phyloP scores from a whole-genome alignment of 2,888 invertebrate species.

The Aphidius colemani region DNA sequence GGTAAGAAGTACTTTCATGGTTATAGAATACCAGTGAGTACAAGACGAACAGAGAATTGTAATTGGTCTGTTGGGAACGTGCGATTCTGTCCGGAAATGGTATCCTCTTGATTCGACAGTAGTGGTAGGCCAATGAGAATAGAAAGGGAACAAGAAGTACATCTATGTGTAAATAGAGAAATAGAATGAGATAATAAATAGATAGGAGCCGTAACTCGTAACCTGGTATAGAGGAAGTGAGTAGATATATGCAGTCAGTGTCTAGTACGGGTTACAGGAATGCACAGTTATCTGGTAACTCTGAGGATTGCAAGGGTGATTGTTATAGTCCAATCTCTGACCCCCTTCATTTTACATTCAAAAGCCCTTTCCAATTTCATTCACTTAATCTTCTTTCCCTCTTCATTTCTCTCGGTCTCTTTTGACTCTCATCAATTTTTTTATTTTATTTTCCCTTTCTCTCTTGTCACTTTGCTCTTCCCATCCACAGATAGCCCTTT shows the following conservation, averaged over 20 bases:
- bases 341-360: constrained; percentile 20
- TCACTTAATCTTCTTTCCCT: not conserved
- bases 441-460: not conserved
- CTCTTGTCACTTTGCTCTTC: too few species aligned
- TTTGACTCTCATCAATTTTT: not conserved
- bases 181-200: too few species aligned
- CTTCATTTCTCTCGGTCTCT: constrained; percentile 8
- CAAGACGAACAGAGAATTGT: constrained; percentile 27
- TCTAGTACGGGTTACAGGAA: not conserved
- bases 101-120: constrained; percentile 9
- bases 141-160: constrained; percentile 6
- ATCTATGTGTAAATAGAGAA: not conserved
- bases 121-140: not conserved
- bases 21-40: constrained; percentile 15
- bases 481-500: not conserved
- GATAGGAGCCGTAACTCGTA: too few species aligned
- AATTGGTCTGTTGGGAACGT: constrained; percentile 45
- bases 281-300: not conserved
- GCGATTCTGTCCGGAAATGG: constrained; percentile 28
- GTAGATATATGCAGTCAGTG: not conserved
- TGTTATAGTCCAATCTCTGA: constrained; percentile 25
- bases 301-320: constrained; percentile 14
- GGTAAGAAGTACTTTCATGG: not conserved
- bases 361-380: constrained; percentile 1
- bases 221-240: too few species aligned